Percentiles rank a stretch among this genome's conserved stretches.
Conservation (phyloP, 1,140 invertebrate genomes). For the Drosophila lini region DNA sequence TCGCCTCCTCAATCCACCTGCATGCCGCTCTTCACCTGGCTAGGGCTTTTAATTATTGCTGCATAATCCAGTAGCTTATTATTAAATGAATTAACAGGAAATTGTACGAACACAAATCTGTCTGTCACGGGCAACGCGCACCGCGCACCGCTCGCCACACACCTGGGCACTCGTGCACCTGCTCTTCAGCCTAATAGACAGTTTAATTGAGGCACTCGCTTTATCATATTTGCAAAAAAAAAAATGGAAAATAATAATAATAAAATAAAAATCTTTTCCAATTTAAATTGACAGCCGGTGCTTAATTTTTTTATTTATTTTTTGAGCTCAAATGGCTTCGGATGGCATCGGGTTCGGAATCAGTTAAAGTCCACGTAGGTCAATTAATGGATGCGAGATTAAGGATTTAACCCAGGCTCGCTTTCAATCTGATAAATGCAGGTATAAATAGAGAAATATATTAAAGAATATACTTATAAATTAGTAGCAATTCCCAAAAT, state of each 20-base stretch:
- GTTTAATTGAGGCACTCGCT: slow-evolving; percentile 59
- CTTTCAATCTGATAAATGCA: neutral
- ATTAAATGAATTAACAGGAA: slow-evolving; percentile 53
- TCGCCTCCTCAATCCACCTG: too few relatives aligned
- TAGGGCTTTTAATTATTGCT: slow-evolving; percentile 56
- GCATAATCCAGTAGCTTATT: slow-evolving; percentile 66
- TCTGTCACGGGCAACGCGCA: slow-evolving; percentile 34
- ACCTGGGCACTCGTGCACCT: neutral
- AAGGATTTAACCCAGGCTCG: slow-evolving; percentile 43
- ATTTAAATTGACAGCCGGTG: slow-evolving; percentile 56
- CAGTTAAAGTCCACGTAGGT: slow-evolving; percentile 56
- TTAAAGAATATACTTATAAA: too few relatives aligned
- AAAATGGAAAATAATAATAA: neutral
- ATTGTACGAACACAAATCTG: slow-evolving; percentile 20
- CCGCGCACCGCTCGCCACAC: neutral
- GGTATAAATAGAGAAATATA: too few relatives aligned
- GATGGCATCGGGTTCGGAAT: neutral
- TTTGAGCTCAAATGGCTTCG: slow-evolving; percentile 2
- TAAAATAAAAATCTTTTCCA: slow-evolving; percentile 34
- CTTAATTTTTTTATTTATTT: slow-evolving; percentile 37
- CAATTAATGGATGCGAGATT: slow-evolving; percentile 64
- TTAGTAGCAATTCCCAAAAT: neutral
- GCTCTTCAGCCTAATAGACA: slow-evolving; percentile 50
- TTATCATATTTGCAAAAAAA: slow-evolving; percentile 61
- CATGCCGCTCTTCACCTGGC: slow-evolving; percentile 5